phyloP scores from a whole-genome alignment of 2,113 vertebrate species.

The Siphamia tubifer region DNA sequence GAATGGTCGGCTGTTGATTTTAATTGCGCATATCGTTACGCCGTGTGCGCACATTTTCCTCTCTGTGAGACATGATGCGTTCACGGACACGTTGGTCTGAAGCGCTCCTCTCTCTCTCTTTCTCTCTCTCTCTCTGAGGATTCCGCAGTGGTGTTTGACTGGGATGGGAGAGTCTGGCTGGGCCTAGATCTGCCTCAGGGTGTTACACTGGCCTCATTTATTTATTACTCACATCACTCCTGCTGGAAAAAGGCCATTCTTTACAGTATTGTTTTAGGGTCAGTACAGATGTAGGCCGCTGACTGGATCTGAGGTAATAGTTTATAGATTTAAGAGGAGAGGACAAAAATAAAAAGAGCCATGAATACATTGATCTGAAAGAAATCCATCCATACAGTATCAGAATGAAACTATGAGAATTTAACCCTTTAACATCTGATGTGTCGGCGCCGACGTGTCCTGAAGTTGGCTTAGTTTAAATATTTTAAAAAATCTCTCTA shows the following conservation, averaged over 20 bases:
- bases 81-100: not conserved
- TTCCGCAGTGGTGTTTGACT: not conserved
- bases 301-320: slow-evolving; percentile 3
- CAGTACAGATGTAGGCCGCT: slow-evolving; percentile 24
- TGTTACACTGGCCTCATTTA: slow-evolving; percentile 53
- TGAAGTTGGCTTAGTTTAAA: too few relatives aligned
- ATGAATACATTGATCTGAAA: not conserved
- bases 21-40: not conserved
- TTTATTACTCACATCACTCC: slow-evolving; percentile 7
- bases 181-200: slow-evolving; percentile 24
- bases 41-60: not conserved
- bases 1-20: slow-evolving; percentile 14
- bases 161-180: not conserved
- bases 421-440: too few relatives aligned
- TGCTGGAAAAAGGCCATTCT: slow-evolving; percentile 21
- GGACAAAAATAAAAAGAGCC: not conserved
- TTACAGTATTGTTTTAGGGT: slow-evolving; percentile 22
- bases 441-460: too few relatives aligned
- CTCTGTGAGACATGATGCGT: not conserved
- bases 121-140: not conserved
- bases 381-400: too few relatives aligned
- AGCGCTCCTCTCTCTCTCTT: not conserved
- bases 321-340: slow-evolving; percentile 32
- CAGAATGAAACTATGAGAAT: too few relatives aligned
- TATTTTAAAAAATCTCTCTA: too few relatives aligned